phyloP scores from a whole-genome alignment of 2,113 vertebrate species.

The Dicrurus megarhynchus region DNA sequence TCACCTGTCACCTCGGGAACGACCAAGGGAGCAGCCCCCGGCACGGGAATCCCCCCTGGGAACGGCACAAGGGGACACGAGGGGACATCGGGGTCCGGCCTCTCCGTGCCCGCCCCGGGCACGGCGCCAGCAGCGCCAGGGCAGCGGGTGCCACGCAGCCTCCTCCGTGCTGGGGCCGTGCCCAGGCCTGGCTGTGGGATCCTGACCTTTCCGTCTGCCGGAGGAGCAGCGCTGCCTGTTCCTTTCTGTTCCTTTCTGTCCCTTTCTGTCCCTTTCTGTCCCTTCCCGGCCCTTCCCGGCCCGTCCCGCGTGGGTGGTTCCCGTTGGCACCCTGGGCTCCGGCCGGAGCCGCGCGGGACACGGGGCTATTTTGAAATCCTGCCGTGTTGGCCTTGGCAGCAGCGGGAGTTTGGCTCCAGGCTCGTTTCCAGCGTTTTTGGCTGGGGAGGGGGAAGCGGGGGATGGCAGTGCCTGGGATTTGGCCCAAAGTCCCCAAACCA shows the following conservation, averaged over 20 bases:
- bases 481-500: neutral
- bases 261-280: neutral
- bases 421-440: neutral
- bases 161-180: neutral
- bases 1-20: neutral
- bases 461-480: neutral
- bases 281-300: neutral
- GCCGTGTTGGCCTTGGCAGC: conserved; percentile 46
- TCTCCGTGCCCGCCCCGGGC: rapidly evolving
- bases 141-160: no score
- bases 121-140: no score
- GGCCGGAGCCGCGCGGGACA: neutral
- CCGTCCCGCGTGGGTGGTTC: conserved; percentile 6
- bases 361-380: neutral
- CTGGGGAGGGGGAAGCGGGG: neutral
- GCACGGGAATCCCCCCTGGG: neutral
- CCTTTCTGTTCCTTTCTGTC: no score
- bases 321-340: neutral
- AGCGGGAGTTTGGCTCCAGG: neutral
- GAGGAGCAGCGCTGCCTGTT: neutral
- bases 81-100: rapidly evolving
- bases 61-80: neutral
- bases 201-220: neutral
- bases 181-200: neutral
- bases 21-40: neutral